phyloP scores from a whole-genome alignment of 23 tunicate species.

The Ciona savignyi region DNA sequence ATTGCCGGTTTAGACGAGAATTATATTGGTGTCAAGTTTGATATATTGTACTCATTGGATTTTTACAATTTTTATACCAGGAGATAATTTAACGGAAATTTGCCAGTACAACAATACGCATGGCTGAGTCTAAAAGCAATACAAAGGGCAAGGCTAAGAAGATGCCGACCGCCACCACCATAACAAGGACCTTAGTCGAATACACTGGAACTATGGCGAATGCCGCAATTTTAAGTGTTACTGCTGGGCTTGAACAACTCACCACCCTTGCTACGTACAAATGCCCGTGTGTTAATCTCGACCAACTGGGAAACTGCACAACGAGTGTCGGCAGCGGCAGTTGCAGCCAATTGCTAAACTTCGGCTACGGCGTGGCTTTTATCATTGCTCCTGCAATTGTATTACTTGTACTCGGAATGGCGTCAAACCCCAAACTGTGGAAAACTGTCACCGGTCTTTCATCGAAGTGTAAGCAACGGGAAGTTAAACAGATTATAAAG shows the following conservation, averaged over 20 bases:
- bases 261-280: constrained; percentile 21
- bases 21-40: no score
- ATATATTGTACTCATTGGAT: no score
- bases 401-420: constrained; percentile 25
- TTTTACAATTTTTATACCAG: no score
- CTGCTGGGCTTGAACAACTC: constrained; percentile 24
- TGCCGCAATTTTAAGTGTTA: constrained; percentile 15
- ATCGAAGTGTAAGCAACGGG: not conserved
- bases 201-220: constrained; percentile 21
- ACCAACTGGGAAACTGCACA: constrained; percentile 17
- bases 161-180: no score
- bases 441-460: constrained; percentile 29
- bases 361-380: constrained; percentile 36
- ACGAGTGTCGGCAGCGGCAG: constrained; percentile 5
- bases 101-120: no score
- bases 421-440: constrained; percentile 31
- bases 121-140: no score
- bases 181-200: constrained; percentile 28
- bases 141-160: no score
- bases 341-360: constrained; percentile 24
- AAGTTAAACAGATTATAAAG: not conserved
- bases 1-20: no score
- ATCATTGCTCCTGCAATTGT: constrained; percentile 50
- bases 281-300: constrained; percentile 51
- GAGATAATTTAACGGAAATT: no score